Percentiles rank a stretch among this genome's conserved stretches.
Evolutionary conservation across 2,113 vertebrate species (phyloP).

Genomic region (Carassius auratus): DNA sequence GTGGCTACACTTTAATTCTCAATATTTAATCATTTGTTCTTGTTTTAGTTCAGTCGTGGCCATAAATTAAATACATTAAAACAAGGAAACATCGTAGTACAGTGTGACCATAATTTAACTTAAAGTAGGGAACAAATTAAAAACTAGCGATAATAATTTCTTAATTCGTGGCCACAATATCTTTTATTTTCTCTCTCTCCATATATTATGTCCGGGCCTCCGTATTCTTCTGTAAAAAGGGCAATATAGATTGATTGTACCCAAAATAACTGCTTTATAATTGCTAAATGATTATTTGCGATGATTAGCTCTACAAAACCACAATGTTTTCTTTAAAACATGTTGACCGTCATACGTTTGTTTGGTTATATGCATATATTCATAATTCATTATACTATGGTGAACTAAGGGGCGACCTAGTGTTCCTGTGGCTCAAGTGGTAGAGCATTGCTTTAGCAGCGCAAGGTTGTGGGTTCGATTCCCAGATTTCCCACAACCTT

Average conservation of each 20-base stretch:
- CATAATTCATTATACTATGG: not conserved
- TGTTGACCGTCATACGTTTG: not conserved
- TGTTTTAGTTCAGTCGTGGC: not conserved
- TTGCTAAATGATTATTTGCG: not conserved
- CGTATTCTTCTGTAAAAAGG: not conserved
- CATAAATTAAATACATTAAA: not conserved
- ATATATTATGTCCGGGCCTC: not conserved
- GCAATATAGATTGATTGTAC: not conserved
- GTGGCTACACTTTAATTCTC: no score
- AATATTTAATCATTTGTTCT: no score
- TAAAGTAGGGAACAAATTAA: not conserved
- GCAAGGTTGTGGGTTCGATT: no score
- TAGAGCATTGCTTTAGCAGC: no score
- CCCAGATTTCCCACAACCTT: no score
- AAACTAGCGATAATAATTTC: not conserved
- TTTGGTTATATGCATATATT: not conserved
- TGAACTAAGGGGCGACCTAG: not conserved
- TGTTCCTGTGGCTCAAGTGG: no score
- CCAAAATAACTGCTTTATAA: not conserved
- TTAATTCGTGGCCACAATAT: not conserved
- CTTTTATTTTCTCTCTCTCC: not conserved
- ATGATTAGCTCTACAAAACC: not conserved
- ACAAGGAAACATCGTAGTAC: not conserved
- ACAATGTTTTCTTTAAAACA: not conserved
- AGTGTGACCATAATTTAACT: not conserved